These are phyloP conservation scores for Castor canadensis DNA, from an alignment of 2,113 vertebrate genomes.

Conservation along the genomic window DNA sequence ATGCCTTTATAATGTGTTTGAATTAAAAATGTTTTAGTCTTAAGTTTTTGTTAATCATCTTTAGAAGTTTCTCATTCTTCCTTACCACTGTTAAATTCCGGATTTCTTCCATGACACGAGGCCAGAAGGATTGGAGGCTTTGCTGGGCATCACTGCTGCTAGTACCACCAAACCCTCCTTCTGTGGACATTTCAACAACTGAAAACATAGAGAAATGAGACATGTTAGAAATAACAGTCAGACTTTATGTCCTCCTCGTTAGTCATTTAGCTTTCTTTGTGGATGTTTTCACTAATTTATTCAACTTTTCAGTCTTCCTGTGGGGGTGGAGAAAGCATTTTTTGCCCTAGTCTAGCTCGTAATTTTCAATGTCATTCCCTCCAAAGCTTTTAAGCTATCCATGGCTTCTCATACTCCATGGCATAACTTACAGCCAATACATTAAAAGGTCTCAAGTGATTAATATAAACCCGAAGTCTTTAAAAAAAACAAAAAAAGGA, in stretches of 20 bases:
- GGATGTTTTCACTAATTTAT: slow-evolving; percentile 22
- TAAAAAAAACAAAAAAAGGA: background rate
- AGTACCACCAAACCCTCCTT: slow-evolving; percentile 89
- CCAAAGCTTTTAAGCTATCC: background rate
- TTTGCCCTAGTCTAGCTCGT: background rate
- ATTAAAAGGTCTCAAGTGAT: background rate
- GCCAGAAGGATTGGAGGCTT: slow-evolving; percentile 98
- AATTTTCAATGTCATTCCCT: background rate
- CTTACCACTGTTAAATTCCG: slow-evolving; percentile 96
- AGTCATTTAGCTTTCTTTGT: slow-evolving; percentile 28
- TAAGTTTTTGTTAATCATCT: slow-evolving; percentile 30
- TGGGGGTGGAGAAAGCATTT: background rate
- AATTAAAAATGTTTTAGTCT: slow-evolving; percentile 24
- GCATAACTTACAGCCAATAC: background rate
- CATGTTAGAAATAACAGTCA: slow-evolving; percentile 44
- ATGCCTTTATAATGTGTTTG: slow-evolving; percentile 17
- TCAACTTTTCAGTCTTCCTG: background rate
- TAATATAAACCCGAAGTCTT: background rate
- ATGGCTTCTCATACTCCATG: background rate
- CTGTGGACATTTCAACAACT: slow-evolving; percentile 93
- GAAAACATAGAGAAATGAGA: slow-evolving; percentile 36
- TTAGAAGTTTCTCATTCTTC: slow-evolving; percentile 13
- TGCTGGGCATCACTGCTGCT: slow-evolving; percentile 96
- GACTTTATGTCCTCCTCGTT: too few relatives aligned
- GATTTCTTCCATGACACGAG: slow-evolving; percentile 98